Percentiles rank a stretch among this genome's conserved stretches.
Conservation (phyloP, 2,888 invertebrate genomes). For the Danaus chrysippus region DNA sequence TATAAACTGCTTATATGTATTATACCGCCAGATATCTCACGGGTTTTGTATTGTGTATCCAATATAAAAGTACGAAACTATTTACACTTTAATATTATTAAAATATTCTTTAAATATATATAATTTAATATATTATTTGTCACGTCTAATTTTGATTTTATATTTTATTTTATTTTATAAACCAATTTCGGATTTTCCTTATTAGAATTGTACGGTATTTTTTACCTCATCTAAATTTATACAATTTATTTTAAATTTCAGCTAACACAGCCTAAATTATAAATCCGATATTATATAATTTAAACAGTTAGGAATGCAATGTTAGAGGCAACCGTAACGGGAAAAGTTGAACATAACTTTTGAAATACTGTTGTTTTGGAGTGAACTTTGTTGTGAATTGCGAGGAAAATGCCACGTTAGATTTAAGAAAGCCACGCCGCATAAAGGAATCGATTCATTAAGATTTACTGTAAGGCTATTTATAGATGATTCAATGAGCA, state of each 20-base stretch:
- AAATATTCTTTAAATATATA: no score
- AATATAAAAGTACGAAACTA: background rate
- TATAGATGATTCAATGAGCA: constrained; percentile 53
- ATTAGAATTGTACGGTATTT: no score
- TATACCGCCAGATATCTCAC: background rate
- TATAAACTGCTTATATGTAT: constrained; percentile 10
- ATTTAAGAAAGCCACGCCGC: constrained; percentile 19
- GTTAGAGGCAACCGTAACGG: constrained; percentile 23
- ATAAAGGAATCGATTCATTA: constrained; percentile 36
- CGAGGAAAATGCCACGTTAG: constrained; percentile 23
- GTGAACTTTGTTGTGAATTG: constrained; percentile 22
- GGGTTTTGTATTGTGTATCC: background rate
- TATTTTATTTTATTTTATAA: no score
- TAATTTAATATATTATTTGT: no score
- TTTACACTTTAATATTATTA: no score
- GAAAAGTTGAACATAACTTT: constrained; percentile 25
- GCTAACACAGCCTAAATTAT: constrained; percentile 8
- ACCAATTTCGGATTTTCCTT: no score
- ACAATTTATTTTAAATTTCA: no score
- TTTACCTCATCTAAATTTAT: no score
- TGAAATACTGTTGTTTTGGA: constrained; percentile 29
- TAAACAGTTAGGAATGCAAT: constrained; percentile 26
- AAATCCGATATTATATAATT: constrained; percentile 15
- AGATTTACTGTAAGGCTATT: constrained; percentile 51
- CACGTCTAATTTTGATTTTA: no score